Evolutionary conservation across 1,140 invertebrate genomes (phyloP).

Genomic region (Sipha flava): DNA sequence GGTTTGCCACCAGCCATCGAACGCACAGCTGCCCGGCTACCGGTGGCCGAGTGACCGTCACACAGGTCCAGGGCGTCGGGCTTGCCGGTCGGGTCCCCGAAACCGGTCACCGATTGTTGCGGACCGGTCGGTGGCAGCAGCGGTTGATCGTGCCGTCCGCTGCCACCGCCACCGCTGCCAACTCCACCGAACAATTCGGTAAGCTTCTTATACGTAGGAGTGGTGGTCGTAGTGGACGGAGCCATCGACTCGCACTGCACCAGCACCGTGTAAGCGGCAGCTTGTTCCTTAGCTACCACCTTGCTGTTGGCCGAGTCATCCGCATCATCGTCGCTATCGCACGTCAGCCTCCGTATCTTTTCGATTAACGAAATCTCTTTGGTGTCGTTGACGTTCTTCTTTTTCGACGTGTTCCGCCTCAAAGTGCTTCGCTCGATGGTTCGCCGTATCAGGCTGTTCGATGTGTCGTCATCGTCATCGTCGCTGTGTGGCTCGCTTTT

Average conservation of each 20-base stretch:
- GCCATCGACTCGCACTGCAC: background rate
- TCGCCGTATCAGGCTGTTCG: conserved; percentile 40
- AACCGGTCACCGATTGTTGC: conserved; percentile 66
- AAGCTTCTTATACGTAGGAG: conserved; percentile 58
- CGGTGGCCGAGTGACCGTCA: background rate
- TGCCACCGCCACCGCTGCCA: conserved; percentile 17
- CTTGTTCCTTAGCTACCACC: conserved; percentile 39
- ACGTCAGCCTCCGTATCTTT: conserved; percentile 68
- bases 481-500: conserved; percentile 9
- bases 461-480: conserved; percentile 39
- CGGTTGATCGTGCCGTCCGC: conserved; percentile 37
- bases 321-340: conserved; percentile 62
- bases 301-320: conserved; percentile 33
- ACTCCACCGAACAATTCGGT: conserved; percentile 52
- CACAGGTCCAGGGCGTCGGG: background rate
- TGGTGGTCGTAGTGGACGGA: background rate
- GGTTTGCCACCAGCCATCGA: conserved; percentile 47
- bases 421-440: conserved; percentile 67
- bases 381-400: conserved; percentile 46
- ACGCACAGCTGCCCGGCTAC: background rate
- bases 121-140: conserved; percentile 62
- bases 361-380: conserved; percentile 62
- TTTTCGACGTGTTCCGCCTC: conserved; percentile 48
- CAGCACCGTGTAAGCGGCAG: background rate
- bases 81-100: conserved; percentile 27